Evolutionary conservation across 2,113 vertebrate genomes (phyloP).

Genomic region (Gallinago undulata): DNA sequence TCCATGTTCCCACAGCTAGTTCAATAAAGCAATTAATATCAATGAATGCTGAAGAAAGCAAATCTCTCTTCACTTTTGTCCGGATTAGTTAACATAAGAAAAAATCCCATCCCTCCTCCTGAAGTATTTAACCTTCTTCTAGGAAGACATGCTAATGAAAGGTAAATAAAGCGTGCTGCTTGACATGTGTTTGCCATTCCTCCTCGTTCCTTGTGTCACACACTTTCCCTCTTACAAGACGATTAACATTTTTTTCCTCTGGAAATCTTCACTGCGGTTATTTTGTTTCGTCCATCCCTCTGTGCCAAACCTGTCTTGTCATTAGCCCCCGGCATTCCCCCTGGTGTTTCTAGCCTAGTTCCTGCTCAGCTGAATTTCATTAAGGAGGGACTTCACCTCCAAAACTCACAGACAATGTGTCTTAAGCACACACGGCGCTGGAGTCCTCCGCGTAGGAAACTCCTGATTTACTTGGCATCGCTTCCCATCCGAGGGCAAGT

Average conservation of each 20-base stretch:
- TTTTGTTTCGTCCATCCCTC: slow-evolving; percentile 52
- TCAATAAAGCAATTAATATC: slow-evolving; percentile 83
- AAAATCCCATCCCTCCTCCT: slow-evolving; percentile 63
- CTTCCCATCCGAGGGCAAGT: not conserved
- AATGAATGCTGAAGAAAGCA: slow-evolving; percentile 79
- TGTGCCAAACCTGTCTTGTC: slow-evolving; percentile 75
- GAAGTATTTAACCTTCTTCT: slow-evolving; percentile 70
- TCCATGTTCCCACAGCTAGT: slow-evolving; percentile 74
- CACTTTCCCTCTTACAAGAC: slow-evolving; percentile 66
- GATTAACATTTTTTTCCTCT: slow-evolving; percentile 66
- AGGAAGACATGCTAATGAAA: slow-evolving; percentile 73
- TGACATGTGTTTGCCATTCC: slow-evolving; percentile 83
- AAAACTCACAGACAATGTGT: slow-evolving; percentile 57
- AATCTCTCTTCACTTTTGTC: slow-evolving; percentile 73
- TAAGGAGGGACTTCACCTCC: slow-evolving; percentile 64
- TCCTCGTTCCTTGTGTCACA: slow-evolving; percentile 68
- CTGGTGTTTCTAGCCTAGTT: slow-evolving; percentile 62
- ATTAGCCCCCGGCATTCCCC: slow-evolving; percentile 63
- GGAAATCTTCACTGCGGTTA: slow-evolving; percentile 43
- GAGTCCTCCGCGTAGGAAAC: not conserved
- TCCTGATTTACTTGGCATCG: slow-evolving; percentile 7
- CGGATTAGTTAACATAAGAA: slow-evolving; percentile 74
- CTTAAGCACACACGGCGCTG: not conserved
- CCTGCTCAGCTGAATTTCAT: slow-evolving; percentile 80
- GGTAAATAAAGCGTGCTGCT: slow-evolving; percentile 78